These are phyloP conservation scores for Anomalospiza imberbis DNA, from an alignment of 2,797 vertebrate genomes.

Conservation along the genomic window DNA sequence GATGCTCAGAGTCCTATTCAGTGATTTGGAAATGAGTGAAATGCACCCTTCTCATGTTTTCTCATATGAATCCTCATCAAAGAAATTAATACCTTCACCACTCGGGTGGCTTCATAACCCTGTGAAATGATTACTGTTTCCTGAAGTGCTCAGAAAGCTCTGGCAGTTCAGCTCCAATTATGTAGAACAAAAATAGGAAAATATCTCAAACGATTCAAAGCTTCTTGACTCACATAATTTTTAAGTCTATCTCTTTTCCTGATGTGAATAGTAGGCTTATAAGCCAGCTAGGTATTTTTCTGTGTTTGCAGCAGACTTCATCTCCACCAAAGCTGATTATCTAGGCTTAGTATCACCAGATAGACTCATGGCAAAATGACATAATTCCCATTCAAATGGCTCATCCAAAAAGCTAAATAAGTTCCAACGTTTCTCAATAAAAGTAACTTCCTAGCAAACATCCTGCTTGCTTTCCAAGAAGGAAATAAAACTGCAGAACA, in stretches of 20 bases:
- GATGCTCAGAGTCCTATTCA: background rate
- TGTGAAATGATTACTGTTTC: background rate
- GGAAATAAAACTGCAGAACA: constrained; percentile 40
- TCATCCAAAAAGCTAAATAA: constrained; percentile 33
- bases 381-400: constrained; percentile 15
- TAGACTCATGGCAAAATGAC: constrained; percentile 18
- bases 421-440: constrained; percentile 23
- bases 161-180: background rate
- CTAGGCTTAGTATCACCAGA: background rate
- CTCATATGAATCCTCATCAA: background rate
- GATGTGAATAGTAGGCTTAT: background rate
- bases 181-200: background rate
- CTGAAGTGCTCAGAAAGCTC: background rate
- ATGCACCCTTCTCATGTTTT: background rate
- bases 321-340: background rate
- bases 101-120: background rate
- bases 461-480: constrained; percentile 24
- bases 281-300: background rate
- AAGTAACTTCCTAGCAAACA: constrained; percentile 33
- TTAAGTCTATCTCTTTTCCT: background rate
- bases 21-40: background rate
- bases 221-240: background rate
- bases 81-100: background rate
- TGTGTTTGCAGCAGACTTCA: background rate
- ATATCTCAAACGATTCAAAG: background rate